A percentile compares a stretch with the other conserved stretches of the same genome.
Evolutionary conservation across 35 echinoderm and acorn worm species (phyloP).

Genomic region (Anneissia japonica): DNA sequence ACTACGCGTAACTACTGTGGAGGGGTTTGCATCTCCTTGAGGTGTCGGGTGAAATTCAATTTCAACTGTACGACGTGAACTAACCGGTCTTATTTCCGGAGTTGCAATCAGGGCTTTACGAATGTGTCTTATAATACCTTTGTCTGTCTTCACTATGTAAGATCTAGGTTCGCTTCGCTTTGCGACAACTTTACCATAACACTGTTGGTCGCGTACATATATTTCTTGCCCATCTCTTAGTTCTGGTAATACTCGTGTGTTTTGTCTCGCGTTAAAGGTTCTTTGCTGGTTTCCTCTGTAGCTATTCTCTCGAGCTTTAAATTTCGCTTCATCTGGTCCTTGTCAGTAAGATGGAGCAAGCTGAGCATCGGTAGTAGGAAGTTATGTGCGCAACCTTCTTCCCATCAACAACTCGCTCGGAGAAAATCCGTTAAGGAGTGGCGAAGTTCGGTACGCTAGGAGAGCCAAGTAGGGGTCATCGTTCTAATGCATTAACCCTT

Average conservation of each 20-base stretch:
- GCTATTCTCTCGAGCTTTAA: not conserved
- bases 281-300: constrained; percentile 7
- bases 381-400: constrained; percentile 20
- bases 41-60: not conserved
- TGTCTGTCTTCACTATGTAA: constrained; percentile 10
- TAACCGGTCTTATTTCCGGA: not conserved
- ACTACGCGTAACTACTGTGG: not conserved
- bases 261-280: constrained; percentile 16
- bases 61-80: not conserved
- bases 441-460: constrained; percentile 51
- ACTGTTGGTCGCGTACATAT: constrained; percentile 24
- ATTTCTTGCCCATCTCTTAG: constrained; percentile 17
- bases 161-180: constrained; percentile 11
- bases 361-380: constrained; percentile 17
- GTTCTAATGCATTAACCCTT: constrained; percentile 2
- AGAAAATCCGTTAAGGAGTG: constrained; percentile 24
- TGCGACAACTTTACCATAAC: not conserved
- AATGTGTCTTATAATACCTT: not conserved
- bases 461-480: constrained; percentile 21
- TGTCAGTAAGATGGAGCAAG: constrained; percentile 5
- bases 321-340: not conserved
- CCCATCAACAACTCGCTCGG: not conserved
- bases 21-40: not conserved
- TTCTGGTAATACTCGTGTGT: not conserved
- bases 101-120: not conserved